A percentile compares a stretch with the other conserved stretches of the same genome.
Conservation (phyloP, 2,888 invertebrate species). For the Macaria liturata region DNA sequence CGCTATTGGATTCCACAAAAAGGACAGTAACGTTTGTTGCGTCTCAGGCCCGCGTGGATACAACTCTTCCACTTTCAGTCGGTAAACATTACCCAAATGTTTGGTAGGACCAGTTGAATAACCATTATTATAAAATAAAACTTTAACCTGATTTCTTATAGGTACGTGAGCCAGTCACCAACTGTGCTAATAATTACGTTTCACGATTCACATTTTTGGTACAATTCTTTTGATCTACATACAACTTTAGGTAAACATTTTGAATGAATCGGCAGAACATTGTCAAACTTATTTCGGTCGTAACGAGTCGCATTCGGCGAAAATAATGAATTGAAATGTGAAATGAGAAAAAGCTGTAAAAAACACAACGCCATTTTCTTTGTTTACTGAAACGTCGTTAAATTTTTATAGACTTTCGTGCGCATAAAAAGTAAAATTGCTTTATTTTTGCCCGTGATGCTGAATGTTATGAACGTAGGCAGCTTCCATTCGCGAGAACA, state of each 20-base stretch:
- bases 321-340: constrained; percentile 28
- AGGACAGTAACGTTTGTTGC: constrained; percentile 40
- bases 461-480: constrained; percentile 15
- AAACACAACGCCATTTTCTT: constrained; percentile 27
- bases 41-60: constrained; percentile 31
- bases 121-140: constrained; percentile 11
- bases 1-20: constrained; percentile 62
- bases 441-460: constrained; percentile 33
- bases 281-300: constrained; percentile 19
- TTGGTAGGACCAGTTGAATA: constrained; percentile 18
- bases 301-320: constrained; percentile 21
- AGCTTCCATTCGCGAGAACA: constrained; percentile 10
- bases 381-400: constrained; percentile 37
- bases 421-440: constrained; percentile 35
- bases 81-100: constrained; percentile 26
- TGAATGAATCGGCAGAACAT: constrained; percentile 15
- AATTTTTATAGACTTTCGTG: constrained; percentile 45
- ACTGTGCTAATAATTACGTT: constrained; percentile 22
- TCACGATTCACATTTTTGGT: constrained; percentile 18
- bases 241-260: constrained; percentile 6
- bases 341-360: constrained; percentile 26
- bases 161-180: constrained; percentile 9
- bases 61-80: constrained; percentile 22
- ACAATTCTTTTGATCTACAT: constrained; percentile 18
- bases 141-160: constrained; percentile 21